Evolutionary conservation across 2,888 invertebrate genomes (phyloP), one percentile per base, ranked within the genome.

Genomic region (Platycheirus albimanus): DNA sequence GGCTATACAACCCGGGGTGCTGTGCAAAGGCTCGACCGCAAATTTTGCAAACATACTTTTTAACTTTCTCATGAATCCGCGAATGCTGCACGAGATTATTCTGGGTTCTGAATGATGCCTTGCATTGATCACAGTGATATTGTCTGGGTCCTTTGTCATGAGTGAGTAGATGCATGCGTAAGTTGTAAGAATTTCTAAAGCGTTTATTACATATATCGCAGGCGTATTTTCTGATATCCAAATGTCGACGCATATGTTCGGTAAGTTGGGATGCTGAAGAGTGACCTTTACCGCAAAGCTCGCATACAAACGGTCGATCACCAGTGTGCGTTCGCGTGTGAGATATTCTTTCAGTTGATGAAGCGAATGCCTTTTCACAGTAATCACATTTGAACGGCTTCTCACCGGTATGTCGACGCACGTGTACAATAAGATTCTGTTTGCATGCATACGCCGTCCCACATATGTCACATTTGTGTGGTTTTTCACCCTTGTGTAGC

Each of bases 11-110:
- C 3, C 85, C 86, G 0, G 85, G 81, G 51, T 83, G 84, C 13
- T 86, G 86, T 1, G 86, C 81, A 58, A 86, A 86, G 4, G 77
- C 74, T 17, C 85, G 67, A 0, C 67, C 81, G 41, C 86, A 86
- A 1, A 85, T 64, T 15, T 72, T 85, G 51, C 86, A 86, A 11
- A 74, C 72, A 38, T 86, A 85, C 1, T 63, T 56, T 24, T 85
- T 86, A 3, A 56, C 75, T 15, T 75, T 69, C 1, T 36, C 49
- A 24, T 86, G 86, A 3, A 86, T 85, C 43, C 85, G 80, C n/a
- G 13, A 2, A 51, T 86, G 86, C 15, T 83, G 80, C 33, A 63
- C 7, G 13, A 86, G 54, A 10, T 66, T 77, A 17, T 51, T 58
- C 4, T 66, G 54, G n/a, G 85, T 85, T 24, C 76, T 83, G 38